Base-by-base conservation (phyloP, 2,888 invertebrate species). In the Dolichomitus sp. region DNA sequence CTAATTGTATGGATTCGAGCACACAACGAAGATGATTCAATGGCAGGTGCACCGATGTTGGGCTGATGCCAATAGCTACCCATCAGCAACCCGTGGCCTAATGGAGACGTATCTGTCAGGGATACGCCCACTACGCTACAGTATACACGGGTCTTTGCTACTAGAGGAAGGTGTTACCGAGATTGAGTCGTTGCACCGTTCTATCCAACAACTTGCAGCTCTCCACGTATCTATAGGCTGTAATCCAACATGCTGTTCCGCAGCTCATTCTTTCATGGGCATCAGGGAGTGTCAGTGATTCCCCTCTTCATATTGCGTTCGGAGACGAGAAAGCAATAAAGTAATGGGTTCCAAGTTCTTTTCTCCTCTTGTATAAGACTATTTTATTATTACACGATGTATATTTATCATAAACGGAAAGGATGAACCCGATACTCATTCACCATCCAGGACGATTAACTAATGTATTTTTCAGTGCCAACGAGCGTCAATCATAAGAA, bases 111-210 rank as follows among this genome's bases (percentile, higher is more conserved):
- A 88, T 85, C 85, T 83, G 80, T 68, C 33, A 81, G 81, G 85
- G 84, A 80, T 83, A 84, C 89, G 84, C 87, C 89, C 85, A 61
- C 70, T 75, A 68, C 70, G 69, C 40, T 72, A 57, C 23, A 17
- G 17, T 63, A 76, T 63, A 80, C 66, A 50, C 52, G 74, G 17
- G 69, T 54, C 52, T 68, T 61, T 69, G 37, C 81, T 40, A 59
- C 80, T 83, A 80, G 83, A 85, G 85, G 81, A 87, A 88, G 87
- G 83, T 84, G 85, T 84, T 86, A 85, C 80, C 80, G 54, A 82
- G 82, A 90, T 89, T 87, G 91, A 91, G 88, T 88, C 88, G 90
- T 88, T 84, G 81, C 69, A 72, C 63, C 77, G 77, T 65, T 54
- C 76, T 80, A 78, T 84, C 83, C 61, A 75, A 69, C 81, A 72